A percentile compares a stretch with the other conserved stretches of the same genome.
These are phyloP conservation scores for Ichneumoninae sp. DNA, from an alignment of 2,888 invertebrate species.

Conservation along the genomic window DNA sequence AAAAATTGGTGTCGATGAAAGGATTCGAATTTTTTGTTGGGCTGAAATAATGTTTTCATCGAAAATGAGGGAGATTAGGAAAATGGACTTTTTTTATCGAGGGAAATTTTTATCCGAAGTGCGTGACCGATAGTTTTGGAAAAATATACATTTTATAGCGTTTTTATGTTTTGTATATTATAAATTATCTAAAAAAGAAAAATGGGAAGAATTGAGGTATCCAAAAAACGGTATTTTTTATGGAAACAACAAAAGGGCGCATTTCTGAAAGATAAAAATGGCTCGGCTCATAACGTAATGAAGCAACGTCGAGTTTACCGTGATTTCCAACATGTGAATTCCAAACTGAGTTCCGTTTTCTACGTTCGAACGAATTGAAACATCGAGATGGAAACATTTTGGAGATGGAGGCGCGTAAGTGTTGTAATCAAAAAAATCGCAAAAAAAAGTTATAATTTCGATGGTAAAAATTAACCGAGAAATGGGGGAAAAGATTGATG, in stretches of 20 bases:
- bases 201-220: no score
- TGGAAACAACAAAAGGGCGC: no score
- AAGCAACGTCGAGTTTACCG: conserved; percentile 49
- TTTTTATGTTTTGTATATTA: no score
- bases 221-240: no score
- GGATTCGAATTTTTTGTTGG: no score
- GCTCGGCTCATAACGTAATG: conserved; percentile 36
- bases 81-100: no score
- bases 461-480: background rate
- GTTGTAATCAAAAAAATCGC: background rate
- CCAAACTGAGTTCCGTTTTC: conserved; percentile 22
- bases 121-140: background rate
- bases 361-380: background rate
- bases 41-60: no score
- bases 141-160: background rate
- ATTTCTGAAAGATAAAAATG: no score
- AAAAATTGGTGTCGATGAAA: background rate
- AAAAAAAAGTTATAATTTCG: background rate
- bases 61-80: no score
- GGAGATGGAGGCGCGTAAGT: background rate
- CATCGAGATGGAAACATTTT: background rate
- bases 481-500: background rate
- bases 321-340: conserved; percentile 62
- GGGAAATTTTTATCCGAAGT: background rate
- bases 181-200: no score